These are phyloP conservation scores for Orchestia grillus DNA, from an alignment of 1,140 invertebrate genomes.

Conservation along the genomic window DNA sequence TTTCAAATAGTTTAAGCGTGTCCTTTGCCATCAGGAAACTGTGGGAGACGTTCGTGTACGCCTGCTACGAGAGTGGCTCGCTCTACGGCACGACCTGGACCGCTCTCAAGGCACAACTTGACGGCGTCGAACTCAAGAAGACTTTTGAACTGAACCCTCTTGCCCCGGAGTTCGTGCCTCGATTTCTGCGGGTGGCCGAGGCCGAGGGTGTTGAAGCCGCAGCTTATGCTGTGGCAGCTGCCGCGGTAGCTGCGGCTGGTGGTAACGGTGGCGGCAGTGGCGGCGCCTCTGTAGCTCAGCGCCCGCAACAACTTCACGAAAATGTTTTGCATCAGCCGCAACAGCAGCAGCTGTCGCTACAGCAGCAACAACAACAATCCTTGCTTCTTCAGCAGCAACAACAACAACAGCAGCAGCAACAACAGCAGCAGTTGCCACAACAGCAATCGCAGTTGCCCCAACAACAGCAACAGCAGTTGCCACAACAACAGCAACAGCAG, in stretches of 20 bases:
- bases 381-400: background rate
- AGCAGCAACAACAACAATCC: background rate
- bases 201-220: constrained; percentile 37
- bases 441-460: background rate
- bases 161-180: constrained; percentile 80
- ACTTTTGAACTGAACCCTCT: constrained; percentile 85
- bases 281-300: background rate
- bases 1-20: no score
- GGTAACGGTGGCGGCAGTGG: no score
- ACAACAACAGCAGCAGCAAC: constrained; percentile 9
- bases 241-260: background rate
- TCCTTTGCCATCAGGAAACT: constrained; percentile 75
- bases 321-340: background rate
- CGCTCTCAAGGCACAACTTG: constrained; percentile 79
- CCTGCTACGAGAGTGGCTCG: constrained; percentile 82
- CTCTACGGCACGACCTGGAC: constrained; percentile 82
- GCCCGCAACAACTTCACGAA: background rate
- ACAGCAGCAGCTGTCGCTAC: background rate
- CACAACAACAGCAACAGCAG: no score
- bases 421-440: background rate
- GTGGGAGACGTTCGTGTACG: constrained; percentile 86
- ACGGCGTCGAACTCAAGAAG: constrained; percentile 81
- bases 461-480: no score
- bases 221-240: constrained; percentile 22
- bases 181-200: constrained; percentile 62